Percentiles rank a stretch among this genome's conserved stretches.
Conservation (phyloP, 2,797 vertebrate species). For the Cryptoprocta ferox region DNA sequence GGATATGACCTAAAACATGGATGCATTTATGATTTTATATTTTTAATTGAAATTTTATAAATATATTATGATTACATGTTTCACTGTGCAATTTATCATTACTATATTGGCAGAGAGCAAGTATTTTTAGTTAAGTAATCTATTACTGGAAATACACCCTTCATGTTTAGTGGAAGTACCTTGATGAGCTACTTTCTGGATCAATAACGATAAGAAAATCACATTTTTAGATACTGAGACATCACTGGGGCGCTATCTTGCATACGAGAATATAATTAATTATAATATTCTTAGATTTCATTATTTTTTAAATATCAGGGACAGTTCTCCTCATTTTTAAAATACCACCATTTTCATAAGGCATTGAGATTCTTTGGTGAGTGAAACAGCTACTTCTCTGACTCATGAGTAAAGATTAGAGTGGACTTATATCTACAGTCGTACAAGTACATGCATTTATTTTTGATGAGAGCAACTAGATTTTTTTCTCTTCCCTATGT, state of each 20-base stretch:
- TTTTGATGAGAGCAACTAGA: background rate
- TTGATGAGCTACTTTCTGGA: background rate
- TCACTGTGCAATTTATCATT: background rate
- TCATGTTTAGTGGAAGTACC: background rate
- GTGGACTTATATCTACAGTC: background rate
- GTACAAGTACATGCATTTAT: background rate
- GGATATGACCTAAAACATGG: background rate
- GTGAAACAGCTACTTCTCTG: background rate
- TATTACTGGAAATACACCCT: conserved; percentile 29
- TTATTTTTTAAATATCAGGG: background rate
- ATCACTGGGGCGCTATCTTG: background rate
- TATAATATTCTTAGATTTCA: background rate
- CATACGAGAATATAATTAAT: background rate
- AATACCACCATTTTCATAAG: background rate
- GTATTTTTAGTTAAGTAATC: conserved; percentile 1
- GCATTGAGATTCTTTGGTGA: background rate
- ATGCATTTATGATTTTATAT: background rate
- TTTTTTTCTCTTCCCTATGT: background rate
- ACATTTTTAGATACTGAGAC: background rate
- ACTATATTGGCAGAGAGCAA: background rate
- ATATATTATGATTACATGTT: background rate
- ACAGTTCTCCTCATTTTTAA: background rate
- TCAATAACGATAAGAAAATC: background rate
- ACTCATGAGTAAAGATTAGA: background rate
- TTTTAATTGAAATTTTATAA: conserved; percentile 25